Conservation (phyloP, 1,140 invertebrate species). For the Bactericera cockerelli region DNA sequence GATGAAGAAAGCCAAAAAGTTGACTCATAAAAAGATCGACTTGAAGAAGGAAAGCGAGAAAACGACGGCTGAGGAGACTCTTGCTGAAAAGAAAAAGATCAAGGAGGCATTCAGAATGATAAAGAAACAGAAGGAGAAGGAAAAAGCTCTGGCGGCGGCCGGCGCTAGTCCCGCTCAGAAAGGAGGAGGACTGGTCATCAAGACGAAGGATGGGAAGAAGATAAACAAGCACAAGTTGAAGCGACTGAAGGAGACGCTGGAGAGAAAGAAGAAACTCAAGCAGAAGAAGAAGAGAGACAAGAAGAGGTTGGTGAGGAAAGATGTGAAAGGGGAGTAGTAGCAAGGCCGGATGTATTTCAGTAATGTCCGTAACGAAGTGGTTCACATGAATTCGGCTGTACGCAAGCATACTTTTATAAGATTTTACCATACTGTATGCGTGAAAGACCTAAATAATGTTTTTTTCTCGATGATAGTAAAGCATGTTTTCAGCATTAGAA, state of each 20-base stretch:
- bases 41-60: constrained; percentile 6
- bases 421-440: too few species aligned
- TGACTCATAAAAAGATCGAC: not conserved
- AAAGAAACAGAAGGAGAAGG: not conserved
- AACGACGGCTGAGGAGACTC: not conserved
- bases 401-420: too few species aligned
- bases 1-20: not conserved
- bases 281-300: not conserved
- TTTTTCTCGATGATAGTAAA: too few species aligned
- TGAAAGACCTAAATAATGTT: too few species aligned
- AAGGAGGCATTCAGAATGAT: not conserved
- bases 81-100: not conserved
- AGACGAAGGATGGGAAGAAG: not conserved
- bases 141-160: too few species aligned
- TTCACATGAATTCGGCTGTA: too few species aligned
- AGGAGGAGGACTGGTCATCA: not conserved
- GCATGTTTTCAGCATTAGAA: too few species aligned
- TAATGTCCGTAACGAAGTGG: too few species aligned
- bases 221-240: constrained; percentile 5
- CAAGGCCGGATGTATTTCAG: too few species aligned
- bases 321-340: constrained; percentile 6
- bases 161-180: not conserved
- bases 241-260: not conserved
- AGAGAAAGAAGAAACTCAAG: not conserved
- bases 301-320: not conserved